A percentile compares a stretch with the other conserved stretches of the same genome.
Evolutionary conservation across 2,113 vertebrate genomes (phyloP).

Genomic region (Pluvialis apricaria): DNA sequence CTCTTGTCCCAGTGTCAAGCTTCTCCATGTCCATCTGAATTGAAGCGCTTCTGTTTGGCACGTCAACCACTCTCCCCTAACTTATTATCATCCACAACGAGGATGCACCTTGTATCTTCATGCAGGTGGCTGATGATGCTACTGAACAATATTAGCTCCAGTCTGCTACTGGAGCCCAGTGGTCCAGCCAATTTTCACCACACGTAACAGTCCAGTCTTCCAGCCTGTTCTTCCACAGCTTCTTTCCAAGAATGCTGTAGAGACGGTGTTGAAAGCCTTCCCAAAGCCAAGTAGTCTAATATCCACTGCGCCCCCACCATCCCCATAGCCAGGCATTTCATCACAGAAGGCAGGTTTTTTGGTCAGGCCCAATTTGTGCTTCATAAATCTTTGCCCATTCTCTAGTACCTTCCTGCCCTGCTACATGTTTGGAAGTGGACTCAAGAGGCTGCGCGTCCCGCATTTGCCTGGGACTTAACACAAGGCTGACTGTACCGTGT

Average conservation of each 20-base stretch:
- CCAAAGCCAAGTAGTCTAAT: background rate
- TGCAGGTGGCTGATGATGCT: background rate
- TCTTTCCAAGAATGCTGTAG: background rate
- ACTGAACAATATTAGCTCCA: background rate
- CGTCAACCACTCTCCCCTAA: background rate
- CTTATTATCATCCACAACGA: background rate
- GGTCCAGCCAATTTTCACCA: background rate
- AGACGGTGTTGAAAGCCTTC: background rate
- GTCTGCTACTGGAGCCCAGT: background rate
- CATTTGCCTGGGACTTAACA: rapidly evolving
- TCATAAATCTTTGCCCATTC: background rate
- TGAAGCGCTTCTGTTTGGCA: background rate
- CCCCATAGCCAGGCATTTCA: background rate
- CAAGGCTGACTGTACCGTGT: background rate
- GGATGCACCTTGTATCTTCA: background rate
- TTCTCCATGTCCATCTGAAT: background rate
- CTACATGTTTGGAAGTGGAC: background rate
- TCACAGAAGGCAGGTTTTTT: background rate
- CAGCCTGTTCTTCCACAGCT: background rate
- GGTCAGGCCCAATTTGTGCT: background rate
- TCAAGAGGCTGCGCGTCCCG: background rate
- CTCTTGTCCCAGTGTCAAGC: background rate
- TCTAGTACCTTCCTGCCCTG: background rate
- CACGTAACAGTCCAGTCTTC: background rate
- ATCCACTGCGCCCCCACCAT: background rate